These are phyloP conservation scores for Pipistrellus nathusii DNA, from an alignment of 2,797 vertebrate species.

Conservation along the genomic window DNA sequence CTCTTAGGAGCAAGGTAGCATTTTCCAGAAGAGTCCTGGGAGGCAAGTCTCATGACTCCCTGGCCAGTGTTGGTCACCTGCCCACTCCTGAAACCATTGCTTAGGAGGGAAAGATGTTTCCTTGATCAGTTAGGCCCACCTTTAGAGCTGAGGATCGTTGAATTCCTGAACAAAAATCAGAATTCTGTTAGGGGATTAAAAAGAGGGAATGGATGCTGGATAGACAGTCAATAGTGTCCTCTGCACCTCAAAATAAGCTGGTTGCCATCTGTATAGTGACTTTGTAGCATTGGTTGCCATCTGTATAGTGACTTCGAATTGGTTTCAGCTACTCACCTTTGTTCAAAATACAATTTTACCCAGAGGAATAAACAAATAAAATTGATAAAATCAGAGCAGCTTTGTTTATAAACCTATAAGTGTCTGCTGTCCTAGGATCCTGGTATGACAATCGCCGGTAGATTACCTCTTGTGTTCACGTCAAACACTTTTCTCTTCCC, in stretches of 20 bases:
- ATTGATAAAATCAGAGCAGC: slow-evolving; percentile 2
- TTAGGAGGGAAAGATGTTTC: neutral
- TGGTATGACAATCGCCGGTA: neutral
- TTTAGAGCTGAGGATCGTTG: neutral
- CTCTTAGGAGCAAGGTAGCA: neutral
- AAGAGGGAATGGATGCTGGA: neutral
- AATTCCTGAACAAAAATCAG: neutral
- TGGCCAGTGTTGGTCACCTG: neutral
- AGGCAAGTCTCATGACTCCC: neutral
- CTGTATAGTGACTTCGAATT: neutral
- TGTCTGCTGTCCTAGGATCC: neutral
- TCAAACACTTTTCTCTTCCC: slow-evolving; percentile 31
- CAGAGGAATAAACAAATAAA: slow-evolving; percentile 19
- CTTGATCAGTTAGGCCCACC: neutral
- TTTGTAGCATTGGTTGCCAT: neutral
- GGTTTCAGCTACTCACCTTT: neutral
- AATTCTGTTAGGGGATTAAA: neutral
- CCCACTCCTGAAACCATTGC: neutral
- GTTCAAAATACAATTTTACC: slow-evolving; percentile 35
- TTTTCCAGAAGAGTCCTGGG: neutral
- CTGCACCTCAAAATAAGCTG: neutral
- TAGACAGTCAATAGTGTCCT: neutral
- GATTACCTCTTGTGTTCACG: neutral
- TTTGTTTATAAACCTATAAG: neutral
- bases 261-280: neutral